Conservation (phyloP, 2,113 vertebrate species). For the Melanostigma gelatinosum region DNA sequence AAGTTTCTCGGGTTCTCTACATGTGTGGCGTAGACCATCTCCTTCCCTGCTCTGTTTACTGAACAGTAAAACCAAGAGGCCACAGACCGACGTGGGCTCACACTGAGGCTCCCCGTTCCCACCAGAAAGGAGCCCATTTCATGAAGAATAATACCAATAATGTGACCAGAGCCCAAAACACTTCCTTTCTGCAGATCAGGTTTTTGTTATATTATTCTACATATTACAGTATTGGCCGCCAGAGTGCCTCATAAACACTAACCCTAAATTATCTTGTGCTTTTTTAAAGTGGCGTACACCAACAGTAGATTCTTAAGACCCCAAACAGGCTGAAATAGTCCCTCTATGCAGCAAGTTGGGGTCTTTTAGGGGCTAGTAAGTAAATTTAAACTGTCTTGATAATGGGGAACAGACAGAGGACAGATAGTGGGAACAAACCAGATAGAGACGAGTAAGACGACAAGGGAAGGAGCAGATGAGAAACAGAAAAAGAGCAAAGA, state of each 20-base stretch:
- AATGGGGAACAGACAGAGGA: slow-evolving; percentile 13
- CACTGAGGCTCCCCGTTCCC: slow-evolving; percentile 49
- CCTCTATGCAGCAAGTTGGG: slow-evolving; percentile 2
- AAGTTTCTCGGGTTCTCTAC: slow-evolving; percentile 55
- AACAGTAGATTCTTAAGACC: slow-evolving; percentile 30
- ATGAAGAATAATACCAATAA: slow-evolving; percentile 70
- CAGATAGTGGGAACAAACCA: not conserved
- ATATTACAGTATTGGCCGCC: slow-evolving; percentile 56
- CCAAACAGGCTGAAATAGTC: slow-evolving; percentile 23
- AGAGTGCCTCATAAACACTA: slow-evolving; percentile 47
- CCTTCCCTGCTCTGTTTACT: slow-evolving; percentile 72
- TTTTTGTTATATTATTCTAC: slow-evolving; percentile 71
- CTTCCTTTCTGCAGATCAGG: slow-evolving; percentile 66
- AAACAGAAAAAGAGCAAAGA: slow-evolving; percentile 30
- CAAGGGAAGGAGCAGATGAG: not conserved
- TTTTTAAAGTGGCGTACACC: slow-evolving; percentile 46
- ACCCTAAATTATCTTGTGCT: slow-evolving; percentile 53
- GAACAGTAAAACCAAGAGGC: slow-evolving; percentile 69
- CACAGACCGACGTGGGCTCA: slow-evolving; percentile 63
- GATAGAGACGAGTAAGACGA: not conserved
- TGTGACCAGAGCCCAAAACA: slow-evolving; percentile 49
- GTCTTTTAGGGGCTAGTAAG: slow-evolving; percentile 53
- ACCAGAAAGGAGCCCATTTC: slow-evolving; percentile 66
- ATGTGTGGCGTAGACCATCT: slow-evolving; percentile 73
- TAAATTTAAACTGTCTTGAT: slow-evolving; percentile 53